Evolutionary conservation across 37 sponge, comb jelly and placozoan species (phyloP).

Genomic region (Ephydatia muelleri): DNA sequence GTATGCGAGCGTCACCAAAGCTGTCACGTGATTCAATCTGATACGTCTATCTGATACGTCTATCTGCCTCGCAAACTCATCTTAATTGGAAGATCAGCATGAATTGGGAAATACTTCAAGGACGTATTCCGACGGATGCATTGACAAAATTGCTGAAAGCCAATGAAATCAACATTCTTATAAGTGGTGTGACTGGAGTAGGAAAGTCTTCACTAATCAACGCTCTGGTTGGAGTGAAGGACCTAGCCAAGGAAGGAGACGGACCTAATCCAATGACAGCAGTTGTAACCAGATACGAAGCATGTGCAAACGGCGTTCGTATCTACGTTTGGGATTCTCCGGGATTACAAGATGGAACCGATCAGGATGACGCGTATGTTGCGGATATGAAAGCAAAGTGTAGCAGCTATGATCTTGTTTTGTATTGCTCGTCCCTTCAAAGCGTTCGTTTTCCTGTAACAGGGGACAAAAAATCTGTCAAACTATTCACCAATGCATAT

Average conservation of each 20-base stretch:
- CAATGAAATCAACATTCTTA: not conserved
- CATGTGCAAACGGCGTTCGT: not conserved
- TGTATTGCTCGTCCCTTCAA: not conserved
- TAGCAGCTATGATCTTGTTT: not conserved
- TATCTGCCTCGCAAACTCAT: no score
- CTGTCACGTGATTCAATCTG: no score
- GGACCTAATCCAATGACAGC: not conserved
- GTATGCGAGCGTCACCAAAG: no score
- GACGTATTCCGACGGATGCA: no score
- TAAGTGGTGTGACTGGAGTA: not conserved
- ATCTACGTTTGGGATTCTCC: constrained; percentile 2
- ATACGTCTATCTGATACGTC: no score
- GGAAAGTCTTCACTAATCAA: constrained; percentile 11
- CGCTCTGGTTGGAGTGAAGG: not conserved
- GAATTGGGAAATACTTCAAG: no score
- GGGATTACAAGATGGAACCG: constrained; percentile 5
- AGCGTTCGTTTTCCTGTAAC: not conserved
- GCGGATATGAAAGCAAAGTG: not conserved
- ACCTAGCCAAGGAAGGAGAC: constrained; percentile 7
- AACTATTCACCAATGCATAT: not conserved
- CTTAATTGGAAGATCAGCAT: no score
- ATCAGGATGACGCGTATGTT: not conserved
- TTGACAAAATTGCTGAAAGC: no score
- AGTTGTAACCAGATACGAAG: not conserved
- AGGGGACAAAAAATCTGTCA: not conserved